Percentiles rank a stretch among this genome's conserved stretches.
phyloP scores from a whole-genome alignment of 2,797 vertebrate species.

The Kryptopterus vitreolus region DNA sequence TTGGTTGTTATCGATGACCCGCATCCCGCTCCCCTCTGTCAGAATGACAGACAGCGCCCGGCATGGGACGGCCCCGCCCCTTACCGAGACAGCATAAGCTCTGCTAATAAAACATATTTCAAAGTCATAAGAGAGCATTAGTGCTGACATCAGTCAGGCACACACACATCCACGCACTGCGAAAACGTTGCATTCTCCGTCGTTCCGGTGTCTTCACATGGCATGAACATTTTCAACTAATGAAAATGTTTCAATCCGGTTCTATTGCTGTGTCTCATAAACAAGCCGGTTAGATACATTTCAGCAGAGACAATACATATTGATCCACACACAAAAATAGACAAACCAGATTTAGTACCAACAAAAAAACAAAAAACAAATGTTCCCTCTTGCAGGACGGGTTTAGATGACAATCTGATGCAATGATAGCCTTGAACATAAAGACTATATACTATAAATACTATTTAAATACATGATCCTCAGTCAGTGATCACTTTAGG shows the following conservation, averaged over 20 bases:
- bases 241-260: neutral
- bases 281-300: slow-evolving; percentile 2
- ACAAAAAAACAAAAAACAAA: neutral
- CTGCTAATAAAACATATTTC: slow-evolving; percentile 55
- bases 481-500: neutral
- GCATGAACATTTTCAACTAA: neutral
- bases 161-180: slow-evolving; percentile 14
- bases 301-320: slow-evolving; percentile 43
- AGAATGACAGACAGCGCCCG: slow-evolving; percentile 46
- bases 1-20: slow-evolving; percentile 52
- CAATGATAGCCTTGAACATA: slow-evolving; percentile 1
- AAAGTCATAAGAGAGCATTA: slow-evolving; percentile 51
- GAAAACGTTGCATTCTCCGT: neutral
- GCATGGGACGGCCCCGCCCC: slow-evolving; percentile 28
- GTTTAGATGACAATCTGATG: neutral
- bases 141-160: slow-evolving; percentile 37
- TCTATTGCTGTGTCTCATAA: neutral
- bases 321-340: slow-evolving; percentile 49
- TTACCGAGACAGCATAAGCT: slow-evolving; percentile 28
- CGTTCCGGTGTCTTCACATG: neutral
- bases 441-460: neutral
- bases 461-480: too few relatives aligned
- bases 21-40: slow-evolving; percentile 44
- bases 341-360: slow-evolving; percentile 46
- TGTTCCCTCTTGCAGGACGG: slow-evolving; percentile 14